A percentile compares a stretch with the other conserved stretches of the same genome.
Evolutionary conservation across 2,113 vertebrate species (phyloP).

Genomic region (Seriola aureovittata): DNA sequence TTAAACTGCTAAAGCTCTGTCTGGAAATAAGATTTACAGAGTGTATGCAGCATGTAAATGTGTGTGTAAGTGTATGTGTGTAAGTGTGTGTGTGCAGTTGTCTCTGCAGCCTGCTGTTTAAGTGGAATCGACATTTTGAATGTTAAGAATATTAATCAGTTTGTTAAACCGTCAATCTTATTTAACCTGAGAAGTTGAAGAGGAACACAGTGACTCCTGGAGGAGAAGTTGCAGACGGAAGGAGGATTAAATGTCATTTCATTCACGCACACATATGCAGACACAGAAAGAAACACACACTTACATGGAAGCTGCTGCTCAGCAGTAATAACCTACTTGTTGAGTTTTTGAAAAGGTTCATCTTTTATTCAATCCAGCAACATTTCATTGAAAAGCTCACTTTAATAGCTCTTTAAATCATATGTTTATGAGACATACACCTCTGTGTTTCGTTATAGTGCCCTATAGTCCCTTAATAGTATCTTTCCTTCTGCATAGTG

Average conservation of each 20-base stretch:
- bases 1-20: conserved; percentile 27
- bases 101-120: background rate
- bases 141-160: conserved; percentile 15
- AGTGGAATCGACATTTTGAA: conserved; percentile 3
- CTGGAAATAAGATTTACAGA: conserved; percentile 28
- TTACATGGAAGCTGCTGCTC: background rate
- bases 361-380: background rate
- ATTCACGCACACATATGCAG: background rate
- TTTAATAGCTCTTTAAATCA: background rate
- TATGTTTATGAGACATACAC: background rate
- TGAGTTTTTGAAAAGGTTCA: background rate
- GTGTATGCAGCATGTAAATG: background rate
- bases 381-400: background rate
- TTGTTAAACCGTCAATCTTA: conserved; percentile 4
- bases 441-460: no score
- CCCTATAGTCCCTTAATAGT: background rate
- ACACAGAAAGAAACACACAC: background rate
- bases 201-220: background rate
- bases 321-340: background rate
- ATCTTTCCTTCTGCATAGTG: background rate
- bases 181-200: conserved; percentile 1
- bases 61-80: background rate
- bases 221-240: background rate
- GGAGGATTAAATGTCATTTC: background rate
- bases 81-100: background rate